These are phyloP conservation scores for Coptodon rendalli DNA, from an alignment of 2,113 vertebrate species.

Conservation along the genomic window DNA sequence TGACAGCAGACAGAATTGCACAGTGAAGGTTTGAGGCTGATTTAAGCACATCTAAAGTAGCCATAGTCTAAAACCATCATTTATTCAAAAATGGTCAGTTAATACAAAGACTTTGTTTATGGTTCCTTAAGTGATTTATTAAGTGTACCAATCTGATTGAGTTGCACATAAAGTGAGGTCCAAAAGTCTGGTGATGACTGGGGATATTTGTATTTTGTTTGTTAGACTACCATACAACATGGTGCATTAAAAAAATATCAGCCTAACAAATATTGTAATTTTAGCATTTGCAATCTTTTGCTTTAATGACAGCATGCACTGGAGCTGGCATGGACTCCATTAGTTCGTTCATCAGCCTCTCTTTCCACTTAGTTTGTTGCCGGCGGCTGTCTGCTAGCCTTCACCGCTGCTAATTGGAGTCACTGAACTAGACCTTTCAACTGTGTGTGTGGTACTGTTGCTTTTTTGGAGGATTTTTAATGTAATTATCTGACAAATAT, in stretches of 20 bases:
- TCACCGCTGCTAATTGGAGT: neutral
- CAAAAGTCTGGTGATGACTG: neutral
- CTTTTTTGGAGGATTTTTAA: neutral
- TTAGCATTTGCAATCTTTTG: neutral
- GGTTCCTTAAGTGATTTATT: neutral
- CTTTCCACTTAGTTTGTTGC: neutral
- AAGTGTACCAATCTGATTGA: neutral
- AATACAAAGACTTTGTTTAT: neutral
- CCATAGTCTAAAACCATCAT: neutral
- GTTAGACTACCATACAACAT: neutral
- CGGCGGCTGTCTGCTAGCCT: neutral
- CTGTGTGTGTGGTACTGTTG: neutral
- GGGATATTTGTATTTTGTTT: neutral
- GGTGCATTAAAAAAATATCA: neutral
- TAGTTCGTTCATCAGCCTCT: neutral
- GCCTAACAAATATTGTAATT: neutral
- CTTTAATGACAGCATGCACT: neutral
- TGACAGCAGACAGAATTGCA: neutral
- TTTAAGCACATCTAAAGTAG: neutral
- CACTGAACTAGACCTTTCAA: neutral
- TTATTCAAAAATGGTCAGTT: neutral
- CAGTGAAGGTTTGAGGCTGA: neutral
- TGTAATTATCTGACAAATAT: neutral
- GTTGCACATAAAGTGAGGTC: neutral
- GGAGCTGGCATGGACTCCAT: neutral